Conservation (phyloP, 1,140 invertebrate genomes). For the Manduca sexta region DNA sequence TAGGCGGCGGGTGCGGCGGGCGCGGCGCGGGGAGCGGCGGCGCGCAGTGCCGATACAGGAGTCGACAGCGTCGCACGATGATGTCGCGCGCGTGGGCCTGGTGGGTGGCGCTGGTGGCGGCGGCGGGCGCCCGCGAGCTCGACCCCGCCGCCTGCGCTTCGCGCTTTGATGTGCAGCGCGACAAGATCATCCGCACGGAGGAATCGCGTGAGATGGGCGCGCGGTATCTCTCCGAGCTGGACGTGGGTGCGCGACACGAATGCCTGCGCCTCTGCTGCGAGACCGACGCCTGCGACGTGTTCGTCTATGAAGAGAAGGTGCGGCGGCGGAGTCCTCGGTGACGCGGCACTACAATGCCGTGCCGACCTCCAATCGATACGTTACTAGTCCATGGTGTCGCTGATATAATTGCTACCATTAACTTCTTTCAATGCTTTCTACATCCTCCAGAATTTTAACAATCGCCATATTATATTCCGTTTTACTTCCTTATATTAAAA, state of each 20-base stretch:
- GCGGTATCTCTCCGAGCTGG: constrained; percentile 89
- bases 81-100: constrained; percentile 24
- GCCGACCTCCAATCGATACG: no score
- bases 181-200: constrained; percentile 93
- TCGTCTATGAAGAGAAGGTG: constrained; percentile 94
- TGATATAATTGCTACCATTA: no score
- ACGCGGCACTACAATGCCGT: no score
- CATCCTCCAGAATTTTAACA: no score
- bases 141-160: constrained; percentile 72
- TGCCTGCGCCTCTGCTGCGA: constrained; percentile 91
- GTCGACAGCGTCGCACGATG: constrained; percentile 1
- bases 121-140: constrained; percentile 49
- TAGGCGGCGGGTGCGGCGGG: background rate
- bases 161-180: constrained; percentile 88
- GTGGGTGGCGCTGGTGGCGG: constrained; percentile 26
- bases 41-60: background rate
- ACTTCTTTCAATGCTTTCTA: no score
- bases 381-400: no score
- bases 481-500: no score
- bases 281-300: constrained; percentile 90
- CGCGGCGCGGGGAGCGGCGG: constrained; percentile 2
- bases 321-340: no score
- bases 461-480: no score
- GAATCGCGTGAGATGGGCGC: constrained; percentile 91
- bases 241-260: constrained; percentile 84